phyloP scores from a whole-genome alignment of 2,113 vertebrate species.

The Acinonyx jubatus region DNA sequence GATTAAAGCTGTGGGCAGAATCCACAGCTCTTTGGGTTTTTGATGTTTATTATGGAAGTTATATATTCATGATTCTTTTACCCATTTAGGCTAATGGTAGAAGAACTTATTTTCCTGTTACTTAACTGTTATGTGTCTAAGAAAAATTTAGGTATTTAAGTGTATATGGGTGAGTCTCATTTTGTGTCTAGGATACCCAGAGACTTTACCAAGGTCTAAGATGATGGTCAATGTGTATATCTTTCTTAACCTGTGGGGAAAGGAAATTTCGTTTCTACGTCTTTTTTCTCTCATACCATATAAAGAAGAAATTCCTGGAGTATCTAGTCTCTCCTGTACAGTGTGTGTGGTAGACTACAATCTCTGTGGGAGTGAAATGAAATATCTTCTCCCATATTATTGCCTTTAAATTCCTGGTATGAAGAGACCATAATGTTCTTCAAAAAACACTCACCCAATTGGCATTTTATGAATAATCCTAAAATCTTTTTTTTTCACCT shows the following conservation, averaged over 20 bases:
- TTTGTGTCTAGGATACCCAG: conserved; percentile 6
- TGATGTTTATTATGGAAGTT: background rate
- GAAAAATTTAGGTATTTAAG: conserved; percentile 47
- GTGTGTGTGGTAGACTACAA: background rate
- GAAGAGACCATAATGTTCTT: conserved; percentile 26
- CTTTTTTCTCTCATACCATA: background rate
- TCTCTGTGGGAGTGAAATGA: conserved; percentile 36
- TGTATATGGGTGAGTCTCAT: background rate
- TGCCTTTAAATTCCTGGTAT: conserved; percentile 44
- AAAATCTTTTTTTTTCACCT: conserved; percentile 49
- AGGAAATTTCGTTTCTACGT: conserved; percentile 43
- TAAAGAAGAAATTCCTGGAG: conserved; percentile 19
- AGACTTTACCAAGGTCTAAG: background rate
- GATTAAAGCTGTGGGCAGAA: conserved; percentile 45
- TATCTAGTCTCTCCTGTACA: conserved; percentile 16
- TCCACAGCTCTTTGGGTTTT: conserved; percentile 14
- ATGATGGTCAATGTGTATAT: background rate
- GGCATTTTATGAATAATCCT: conserved; percentile 47
- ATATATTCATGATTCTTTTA: background rate
- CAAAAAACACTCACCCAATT: conserved; percentile 18
- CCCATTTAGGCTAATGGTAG: background rate
- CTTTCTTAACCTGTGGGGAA: conserved; percentile 39
- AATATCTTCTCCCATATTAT: background rate
- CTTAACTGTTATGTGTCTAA: conserved; percentile 36
- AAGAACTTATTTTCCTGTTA: conserved; percentile 11